Evolutionary conservation across 2,888 invertebrate species (phyloP), one percentile per base, ranked within the genome.

Genomic region (Pomacea canaliculata): DNA sequence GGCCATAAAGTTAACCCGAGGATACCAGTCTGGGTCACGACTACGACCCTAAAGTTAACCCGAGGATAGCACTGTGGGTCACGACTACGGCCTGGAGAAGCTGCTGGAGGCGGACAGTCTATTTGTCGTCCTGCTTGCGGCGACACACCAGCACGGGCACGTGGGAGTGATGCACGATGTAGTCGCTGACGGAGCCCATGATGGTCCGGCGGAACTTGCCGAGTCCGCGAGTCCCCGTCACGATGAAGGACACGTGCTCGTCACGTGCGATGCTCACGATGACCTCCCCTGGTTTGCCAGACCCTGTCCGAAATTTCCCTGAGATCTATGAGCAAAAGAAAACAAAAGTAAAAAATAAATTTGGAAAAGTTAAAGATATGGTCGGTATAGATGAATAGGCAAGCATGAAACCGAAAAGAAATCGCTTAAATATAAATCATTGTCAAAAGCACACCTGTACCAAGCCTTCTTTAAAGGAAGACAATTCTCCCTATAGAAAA

Each of bases 111-210:
- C 51, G 51, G 16, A n/a, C 63, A 12, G n/a, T 19, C 48, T 37
- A 68, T 9, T 70, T 56, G 66, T 73, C 73, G 48, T 72, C 70
- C 69, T 37, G 66, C 48, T 72, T 75, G 51, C 72, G 71, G 56
- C 79, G 71, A 71, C 86, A 87, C 8, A 89, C 84, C 48, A 89
- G 81, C 19, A 89, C 88, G 0, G 89, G 88, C 19, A 88, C 86
- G 62, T 80, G 80, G 13, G 88, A 82, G 79, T 89, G 87, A 70
- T 89, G 88, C 9, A 89, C 85, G 56, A 89, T 83, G 81, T 87
- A 87, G 79, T 88, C 88, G 78, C 88, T 88, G 73, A 89, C 89
- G 70, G 87, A 87, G n/a, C 88, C 88, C 73, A 86, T 76, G 46
- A 89, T 80, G 48, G 89, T 88, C 71, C 89, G 76, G 68, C 87